Base-by-base conservation (phyloP, 2,888 invertebrate species). In the Limnephilus lunatus region DNA sequence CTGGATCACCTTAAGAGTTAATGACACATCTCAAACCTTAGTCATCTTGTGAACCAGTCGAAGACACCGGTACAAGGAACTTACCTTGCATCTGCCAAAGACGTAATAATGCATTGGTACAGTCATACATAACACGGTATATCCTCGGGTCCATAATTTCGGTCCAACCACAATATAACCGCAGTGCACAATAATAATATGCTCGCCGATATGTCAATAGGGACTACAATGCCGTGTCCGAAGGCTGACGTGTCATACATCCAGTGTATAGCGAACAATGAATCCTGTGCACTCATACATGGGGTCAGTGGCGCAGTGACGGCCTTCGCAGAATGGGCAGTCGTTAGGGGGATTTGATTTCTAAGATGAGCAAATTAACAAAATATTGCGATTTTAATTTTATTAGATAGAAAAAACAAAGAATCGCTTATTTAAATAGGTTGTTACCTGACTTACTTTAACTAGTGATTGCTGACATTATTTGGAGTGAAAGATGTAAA, bases 161-260 rank as follows among this genome's bases (percentile, higher is more conserved):
- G 88, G 68, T 32, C n/a, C 31, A 15, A 88, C 88, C 88, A 88
- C 88, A 88, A 53, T 53, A 88, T 68, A 53, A 81, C 89, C 44
- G 39, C 89, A 81, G 81, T 81, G 81, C 89, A 89, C 81, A 81
- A 89, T 89, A 89, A 89, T 81, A 88, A 44, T 81, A 44, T 44
- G 81, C 81, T 81, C 35, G n/a, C 39, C 89, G 89, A 89, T 89
- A 81, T 81, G 81, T 89, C 81, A 89, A 89, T 89, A 89, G 39
- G 81, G 15, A 81, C 80, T 89, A 89, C 89, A 89, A 89, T 89
- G 81, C 89, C 31, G 32, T 89, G 89, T 81, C 89, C 89, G 89
- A 81, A 89, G 81, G 30, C 81, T 81, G 89, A 81, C 89, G 89
- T 89, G 81, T 89, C 89, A 81, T 81, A 81, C 39, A 81, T 15